Conservation (phyloP, 2,888 invertebrate species). For the Dryobota labecula region DNA sequence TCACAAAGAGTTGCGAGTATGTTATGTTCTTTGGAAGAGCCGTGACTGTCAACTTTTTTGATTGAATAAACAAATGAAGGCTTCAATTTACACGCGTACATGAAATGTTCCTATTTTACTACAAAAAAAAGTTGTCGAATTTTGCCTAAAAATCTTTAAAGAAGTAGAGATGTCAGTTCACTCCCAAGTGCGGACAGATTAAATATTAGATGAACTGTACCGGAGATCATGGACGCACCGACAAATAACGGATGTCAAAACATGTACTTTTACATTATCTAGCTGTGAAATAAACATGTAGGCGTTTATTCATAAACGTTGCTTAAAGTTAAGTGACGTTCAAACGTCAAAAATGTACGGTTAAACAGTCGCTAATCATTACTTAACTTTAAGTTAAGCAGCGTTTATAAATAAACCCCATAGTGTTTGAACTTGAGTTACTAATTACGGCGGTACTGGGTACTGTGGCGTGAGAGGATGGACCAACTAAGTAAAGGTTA, state of each 20-base stretch:
- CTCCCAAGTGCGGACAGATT: too few species aligned
- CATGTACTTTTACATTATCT: slow-evolving; percentile 16
- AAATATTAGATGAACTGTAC: too few species aligned
- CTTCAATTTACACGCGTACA: background rate
- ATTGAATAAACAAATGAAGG: background rate
- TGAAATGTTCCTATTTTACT: too few species aligned
- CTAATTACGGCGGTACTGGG: background rate
- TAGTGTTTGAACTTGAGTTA: slow-evolving; percentile 18
- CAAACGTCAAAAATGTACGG: too few species aligned
- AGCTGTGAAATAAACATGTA: slow-evolving; percentile 2
- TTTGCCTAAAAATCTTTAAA: background rate
- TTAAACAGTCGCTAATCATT: too few species aligned
- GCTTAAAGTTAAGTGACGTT: too few species aligned
- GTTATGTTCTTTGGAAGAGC: background rate
- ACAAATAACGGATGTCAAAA: slow-evolving; percentile 1
- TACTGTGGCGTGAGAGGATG: background rate
- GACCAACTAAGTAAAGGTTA: background rate
- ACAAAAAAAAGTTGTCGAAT: background rate
- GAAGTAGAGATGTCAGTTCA: background rate
- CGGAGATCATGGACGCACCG: slow-evolving; percentile 36
- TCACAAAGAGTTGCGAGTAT: background rate
- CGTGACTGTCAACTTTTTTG: background rate
- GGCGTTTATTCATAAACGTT: too few species aligned
- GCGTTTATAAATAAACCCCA: too few species aligned
- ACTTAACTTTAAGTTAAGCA: too few species aligned